These are phyloP conservation scores for Disparrhopalites patrizii DNA, from an alignment of 2,888 invertebrate species.

Conservation along the genomic window DNA sequence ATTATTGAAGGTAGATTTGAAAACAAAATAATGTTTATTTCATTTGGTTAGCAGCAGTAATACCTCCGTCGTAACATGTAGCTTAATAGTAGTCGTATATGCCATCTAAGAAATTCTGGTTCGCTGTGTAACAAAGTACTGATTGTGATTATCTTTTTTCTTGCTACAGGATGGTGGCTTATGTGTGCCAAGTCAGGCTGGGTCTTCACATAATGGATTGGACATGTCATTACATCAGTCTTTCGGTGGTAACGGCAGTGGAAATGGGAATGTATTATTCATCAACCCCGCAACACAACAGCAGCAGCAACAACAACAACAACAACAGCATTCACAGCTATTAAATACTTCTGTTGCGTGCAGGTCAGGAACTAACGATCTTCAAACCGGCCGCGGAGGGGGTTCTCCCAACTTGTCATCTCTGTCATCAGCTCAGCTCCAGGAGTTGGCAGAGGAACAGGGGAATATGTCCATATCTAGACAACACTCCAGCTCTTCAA, in stretches of 20 bases:
- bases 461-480: neutral
- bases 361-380: slow-evolving; percentile 24
- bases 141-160: neutral
- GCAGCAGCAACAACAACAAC: slow-evolving; percentile 28
- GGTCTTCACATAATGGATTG: slow-evolving; percentile 42
- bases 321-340: slow-evolving; percentile 21
- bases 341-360: slow-evolving; percentile 29
- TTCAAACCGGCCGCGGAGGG: neutral
- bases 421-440: slow-evolving; percentile 34
- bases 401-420: slow-evolving; percentile 17
- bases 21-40: slow-evolving; percentile 1
- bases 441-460: slow-evolving; percentile 21
- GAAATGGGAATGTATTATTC: slow-evolving; percentile 32
- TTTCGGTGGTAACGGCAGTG: slow-evolving; percentile 15
- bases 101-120: too few relatives aligned
- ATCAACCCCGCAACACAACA: slow-evolving; percentile 22
- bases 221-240: slow-evolving; percentile 43
- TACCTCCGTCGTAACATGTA: too few relatives aligned
- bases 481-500: slow-evolving; percentile 32
- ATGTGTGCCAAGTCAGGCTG: slow-evolving; percentile 33
- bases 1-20: too few relatives aligned
- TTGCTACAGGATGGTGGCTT: slow-evolving; percentile 32
- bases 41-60: neutral
- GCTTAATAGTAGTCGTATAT: too few relatives aligned
- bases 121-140: neutral